phyloP scores from a whole-genome alignment of 2,113 vertebrate genomes.

The Falco punctatus region DNA sequence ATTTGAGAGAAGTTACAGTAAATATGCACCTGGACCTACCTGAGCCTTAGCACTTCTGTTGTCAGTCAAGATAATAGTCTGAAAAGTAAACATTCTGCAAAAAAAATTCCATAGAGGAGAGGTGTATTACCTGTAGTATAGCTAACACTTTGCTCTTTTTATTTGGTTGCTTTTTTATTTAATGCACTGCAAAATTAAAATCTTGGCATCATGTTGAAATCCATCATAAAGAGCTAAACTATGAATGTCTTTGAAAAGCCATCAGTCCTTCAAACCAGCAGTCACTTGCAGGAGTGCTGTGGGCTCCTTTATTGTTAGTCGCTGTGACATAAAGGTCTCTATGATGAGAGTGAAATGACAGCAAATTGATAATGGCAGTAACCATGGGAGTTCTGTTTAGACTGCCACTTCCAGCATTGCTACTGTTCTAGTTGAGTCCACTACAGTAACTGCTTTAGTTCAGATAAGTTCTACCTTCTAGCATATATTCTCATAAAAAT shows the following conservation, averaged over 20 bases:
- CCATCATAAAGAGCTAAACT: background rate
- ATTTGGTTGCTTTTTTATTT: background rate
- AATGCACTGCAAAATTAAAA: background rate
- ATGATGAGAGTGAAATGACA: constrained; percentile 16
- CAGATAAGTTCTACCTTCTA: background rate
- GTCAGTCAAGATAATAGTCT: background rate
- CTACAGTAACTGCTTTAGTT: background rate
- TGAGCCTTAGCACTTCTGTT: background rate
- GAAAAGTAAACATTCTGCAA: background rate
- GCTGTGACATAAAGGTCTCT: constrained; percentile 11
- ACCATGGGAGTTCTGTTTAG: constrained; percentile 30
- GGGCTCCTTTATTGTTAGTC: background rate
- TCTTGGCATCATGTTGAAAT: background rate
- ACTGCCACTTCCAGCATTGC: constrained; percentile 26
- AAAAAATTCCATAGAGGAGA: background rate
- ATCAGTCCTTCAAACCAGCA: background rate
- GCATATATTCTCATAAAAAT: background rate
- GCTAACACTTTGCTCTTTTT: background rate
- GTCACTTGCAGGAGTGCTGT: background rate
- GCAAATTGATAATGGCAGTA: constrained; percentile 35
- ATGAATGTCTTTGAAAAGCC: background rate
- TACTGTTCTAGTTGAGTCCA: background rate
- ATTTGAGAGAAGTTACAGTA: background rate
- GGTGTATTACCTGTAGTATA: background rate
- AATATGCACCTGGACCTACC: background rate